phyloP scores from a whole-genome alignment of 2,113 vertebrate genomes.

The Balaeniceps rex region DNA sequence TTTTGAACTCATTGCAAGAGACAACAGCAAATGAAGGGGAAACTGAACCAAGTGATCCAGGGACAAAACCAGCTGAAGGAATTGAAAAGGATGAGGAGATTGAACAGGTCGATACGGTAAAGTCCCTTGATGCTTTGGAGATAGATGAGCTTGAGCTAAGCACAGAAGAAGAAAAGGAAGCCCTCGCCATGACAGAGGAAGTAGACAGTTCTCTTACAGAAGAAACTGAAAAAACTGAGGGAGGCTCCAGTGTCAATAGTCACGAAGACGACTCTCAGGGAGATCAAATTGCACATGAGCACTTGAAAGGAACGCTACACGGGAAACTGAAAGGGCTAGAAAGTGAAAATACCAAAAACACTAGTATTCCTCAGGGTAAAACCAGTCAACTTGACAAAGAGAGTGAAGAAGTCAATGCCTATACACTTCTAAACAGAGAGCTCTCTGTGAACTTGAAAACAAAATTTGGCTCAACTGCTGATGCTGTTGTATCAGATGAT shows the following conservation, averaged over 20 bases:
- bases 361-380: constrained; percentile 50
- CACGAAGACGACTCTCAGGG: constrained; percentile 53
- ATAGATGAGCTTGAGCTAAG: not conserved
- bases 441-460: constrained; percentile 79
- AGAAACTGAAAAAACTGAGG: constrained; percentile 14
- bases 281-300: constrained; percentile 47
- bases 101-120: not conserved
- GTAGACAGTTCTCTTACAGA: not conserved
- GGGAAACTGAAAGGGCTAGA: constrained; percentile 69
- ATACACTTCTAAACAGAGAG: constrained; percentile 69
- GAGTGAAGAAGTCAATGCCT: constrained; percentile 58
- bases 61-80: not conserved
- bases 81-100: not conserved
- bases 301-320: constrained; percentile 41
- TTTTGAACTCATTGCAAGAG: constrained; percentile 72
- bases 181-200: not conserved
- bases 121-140: not conserved
- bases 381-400: constrained; percentile 37
- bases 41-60: not conserved
- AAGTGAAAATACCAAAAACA: constrained; percentile 74
- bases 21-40: not conserved
- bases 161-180: not conserved
- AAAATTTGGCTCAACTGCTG: constrained; percentile 83
- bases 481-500: constrained; percentile 82
- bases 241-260: not conserved